These are phyloP conservation scores for Rhynchophorus ferrugineus DNA, from an alignment of 1,140 invertebrate genomes.

Conservation along the genomic window DNA sequence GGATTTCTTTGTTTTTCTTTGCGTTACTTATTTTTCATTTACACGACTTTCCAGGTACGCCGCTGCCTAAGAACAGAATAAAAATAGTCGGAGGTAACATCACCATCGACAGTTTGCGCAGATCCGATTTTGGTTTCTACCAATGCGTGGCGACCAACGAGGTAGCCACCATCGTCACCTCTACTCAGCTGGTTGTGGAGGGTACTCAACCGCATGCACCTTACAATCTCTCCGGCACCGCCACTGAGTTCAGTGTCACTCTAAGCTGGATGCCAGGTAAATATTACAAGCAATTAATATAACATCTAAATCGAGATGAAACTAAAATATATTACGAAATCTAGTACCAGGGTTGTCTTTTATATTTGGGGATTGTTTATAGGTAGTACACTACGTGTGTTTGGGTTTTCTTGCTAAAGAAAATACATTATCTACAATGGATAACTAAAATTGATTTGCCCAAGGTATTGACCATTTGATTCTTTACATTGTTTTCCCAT, in stretches of 20 bases:
- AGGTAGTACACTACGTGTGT: too few relatives aligned
- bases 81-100: conserved; percentile 79
- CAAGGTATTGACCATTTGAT: too few relatives aligned
- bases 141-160: conserved; percentile 93
- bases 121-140: conserved; percentile 89
- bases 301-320: background rate
- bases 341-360: too few relatives aligned
- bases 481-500: too few relatives aligned
- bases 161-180: conserved; percentile 80
- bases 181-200: conserved; percentile 87
- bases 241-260: conserved; percentile 82
- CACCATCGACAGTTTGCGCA: conserved; percentile 77
- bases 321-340: background rate
- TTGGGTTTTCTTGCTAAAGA: background rate
- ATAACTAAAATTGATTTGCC: background rate
- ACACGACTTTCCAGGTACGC: conserved; percentile 43
- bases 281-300: background rate
- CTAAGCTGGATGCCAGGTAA: conserved; percentile 78
- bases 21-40: background rate
- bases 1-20: background rate
- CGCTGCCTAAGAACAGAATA: conserved; percentile 71
- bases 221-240: conserved; percentile 82
- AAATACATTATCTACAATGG: too few relatives aligned
- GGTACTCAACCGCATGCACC: conserved; percentile 94
- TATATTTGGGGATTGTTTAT: too few relatives aligned